phyloP scores from a whole-genome alignment of 2,113 vertebrate species.

The Phodopus roborovskii region DNA sequence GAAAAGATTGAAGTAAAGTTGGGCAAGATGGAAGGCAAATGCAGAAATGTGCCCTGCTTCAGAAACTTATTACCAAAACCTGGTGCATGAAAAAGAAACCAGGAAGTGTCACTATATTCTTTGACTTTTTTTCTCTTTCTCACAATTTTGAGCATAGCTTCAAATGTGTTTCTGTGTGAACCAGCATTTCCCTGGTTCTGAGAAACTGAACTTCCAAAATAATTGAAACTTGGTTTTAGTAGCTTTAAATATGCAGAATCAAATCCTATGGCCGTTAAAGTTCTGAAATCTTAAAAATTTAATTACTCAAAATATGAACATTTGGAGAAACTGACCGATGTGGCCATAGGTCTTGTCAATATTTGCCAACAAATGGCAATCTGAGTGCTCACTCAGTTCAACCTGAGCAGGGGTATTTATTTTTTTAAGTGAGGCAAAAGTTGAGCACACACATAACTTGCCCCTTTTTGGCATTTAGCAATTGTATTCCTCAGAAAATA shows the following conservation, averaged over 20 bases:
- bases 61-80: constrained; percentile 2
- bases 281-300: constrained; percentile 19
- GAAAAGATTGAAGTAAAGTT: not conserved
- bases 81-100: not conserved
- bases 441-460: not conserved
- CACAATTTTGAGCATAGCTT: not conserved
- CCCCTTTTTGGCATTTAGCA: not conserved
- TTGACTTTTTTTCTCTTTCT: constrained; percentile 29
- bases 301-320: constrained; percentile 32
- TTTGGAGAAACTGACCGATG: not conserved
- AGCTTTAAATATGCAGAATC: not conserved
- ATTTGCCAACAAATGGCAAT: not conserved
- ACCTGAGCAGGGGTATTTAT: not conserved
- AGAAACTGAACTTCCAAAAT: not conserved
- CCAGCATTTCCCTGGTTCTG: not conserved
- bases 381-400: not conserved
- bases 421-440: not conserved
- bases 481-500: constrained; percentile 15
- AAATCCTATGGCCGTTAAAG: not conserved
- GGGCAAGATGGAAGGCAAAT: not conserved
- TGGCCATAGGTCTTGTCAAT: not conserved
- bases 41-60: not conserved
- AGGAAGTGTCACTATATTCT: not conserved
- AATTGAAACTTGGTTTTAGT: not conserved
- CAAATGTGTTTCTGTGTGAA: constrained; percentile 21